A percentile compares a stretch with the other conserved stretches of the same genome.
phyloP scores from a whole-genome alignment of 2,113 vertebrate species.

The Stomatorhinus ivindoensis region DNA sequence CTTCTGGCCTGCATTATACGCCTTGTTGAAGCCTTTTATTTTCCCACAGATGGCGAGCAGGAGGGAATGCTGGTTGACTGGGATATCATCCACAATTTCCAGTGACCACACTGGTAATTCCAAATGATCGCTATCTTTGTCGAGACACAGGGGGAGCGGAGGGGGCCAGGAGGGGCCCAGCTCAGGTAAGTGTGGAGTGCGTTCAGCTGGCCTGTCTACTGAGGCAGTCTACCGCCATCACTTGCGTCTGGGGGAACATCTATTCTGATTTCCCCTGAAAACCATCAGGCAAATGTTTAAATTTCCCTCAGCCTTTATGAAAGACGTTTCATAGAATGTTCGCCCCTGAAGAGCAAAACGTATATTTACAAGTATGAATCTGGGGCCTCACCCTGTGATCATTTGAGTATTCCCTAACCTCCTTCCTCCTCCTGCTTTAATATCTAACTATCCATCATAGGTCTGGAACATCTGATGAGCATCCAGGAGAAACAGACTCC shows the following conservation, averaged over 20 bases:
- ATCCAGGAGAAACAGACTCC: background rate
- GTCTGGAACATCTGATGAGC: background rate
- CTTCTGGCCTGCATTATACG: slow-evolving; percentile 12
- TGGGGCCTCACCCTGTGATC: background rate
- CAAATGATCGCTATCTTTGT: background rate
- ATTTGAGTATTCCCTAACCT: background rate
- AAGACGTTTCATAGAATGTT: background rate
- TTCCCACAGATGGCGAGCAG: background rate
- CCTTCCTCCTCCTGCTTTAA: background rate
- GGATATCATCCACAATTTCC: background rate
- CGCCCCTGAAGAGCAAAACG: background rate
- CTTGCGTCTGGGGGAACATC: background rate
- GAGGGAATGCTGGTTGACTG: background rate
- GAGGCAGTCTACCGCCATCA: background rate
- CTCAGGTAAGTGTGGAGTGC: background rate
- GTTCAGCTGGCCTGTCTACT: background rate
- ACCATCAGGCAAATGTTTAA: background rate
- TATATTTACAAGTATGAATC: background rate
- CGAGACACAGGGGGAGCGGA: too few species aligned
- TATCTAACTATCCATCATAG: background rate
- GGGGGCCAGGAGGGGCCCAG: background rate
- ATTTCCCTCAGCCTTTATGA: background rate
- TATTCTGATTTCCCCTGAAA: background rate
- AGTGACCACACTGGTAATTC: background rate
- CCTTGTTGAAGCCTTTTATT: slow-evolving; percentile 18